Evolutionary conservation across 2,888 invertebrate species (phyloP), one percentile per base, ranked within the genome.

Genomic region (Shargacucullia verbasci): DNA sequence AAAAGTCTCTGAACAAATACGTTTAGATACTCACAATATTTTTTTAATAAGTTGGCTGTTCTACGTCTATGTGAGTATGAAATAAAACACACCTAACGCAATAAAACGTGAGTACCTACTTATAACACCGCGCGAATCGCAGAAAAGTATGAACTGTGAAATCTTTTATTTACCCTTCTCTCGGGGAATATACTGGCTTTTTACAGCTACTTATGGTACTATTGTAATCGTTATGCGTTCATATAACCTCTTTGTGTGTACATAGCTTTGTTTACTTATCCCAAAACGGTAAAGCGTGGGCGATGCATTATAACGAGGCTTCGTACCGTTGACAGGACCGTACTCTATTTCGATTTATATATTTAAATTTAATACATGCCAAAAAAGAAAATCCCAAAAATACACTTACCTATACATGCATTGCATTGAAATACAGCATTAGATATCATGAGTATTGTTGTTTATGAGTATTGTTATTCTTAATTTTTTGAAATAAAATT

Each of bases 371-470:
- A 59, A 46, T 31, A 46, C 43, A 43, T 40, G 37, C 39, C 50
- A 67, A 67, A 62, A 52, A 60, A 9, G 7, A 29, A 45, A 31
- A 31, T 31, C 15, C 34, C n/a, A 43, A 44, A 59, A 27, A 47
- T 60, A 59, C 59, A 66, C 25, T 33, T 49, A 66, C 15, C 33
- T 12, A n/a, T 10, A 13, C 13, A 15, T 7, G 33, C 40, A 13
- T 34, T 34, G 25, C 31, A 27, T 35, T 47, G 27, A 39, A 45
- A 53, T 33, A 45, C 45, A 67, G 47, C 58, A 9, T 29, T 29
- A 29, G 7, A 20, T 20, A 20, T 20, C 2, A 29, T 7, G 27
- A 27, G 7, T 27, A 9, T 29, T 29, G 29, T 29, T 29, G 29
- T n/a, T 20, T 3, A 29, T 7, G 27, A 27, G 7, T 27, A 9